Evolutionary conservation across 2,888 invertebrate species (phyloP).

Genomic region (Ichneumoninae sp.): DNA sequence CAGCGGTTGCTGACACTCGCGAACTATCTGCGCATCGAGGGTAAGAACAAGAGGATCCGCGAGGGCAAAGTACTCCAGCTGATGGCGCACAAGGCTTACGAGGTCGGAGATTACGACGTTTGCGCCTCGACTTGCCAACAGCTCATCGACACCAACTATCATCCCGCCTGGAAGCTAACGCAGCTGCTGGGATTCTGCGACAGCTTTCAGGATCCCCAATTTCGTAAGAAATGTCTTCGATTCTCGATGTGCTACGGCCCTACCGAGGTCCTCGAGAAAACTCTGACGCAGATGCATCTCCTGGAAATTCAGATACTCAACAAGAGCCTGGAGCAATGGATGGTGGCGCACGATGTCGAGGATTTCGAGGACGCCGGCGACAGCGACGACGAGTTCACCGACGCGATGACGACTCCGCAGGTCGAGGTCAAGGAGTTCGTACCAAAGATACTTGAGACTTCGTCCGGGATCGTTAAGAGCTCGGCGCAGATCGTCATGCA

Average conservation of each 20-base stretch:
- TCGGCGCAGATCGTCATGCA: conserved; percentile 82
- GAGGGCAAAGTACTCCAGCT: conserved; percentile 86
- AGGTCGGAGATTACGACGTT: conserved; percentile 84
- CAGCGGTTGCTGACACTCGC: conserved; percentile 88
- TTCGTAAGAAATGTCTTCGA: conserved; percentile 78
- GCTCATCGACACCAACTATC: conserved; percentile 85
- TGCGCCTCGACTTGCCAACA: conserved; percentile 85
- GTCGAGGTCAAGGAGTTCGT: conserved; percentile 79
- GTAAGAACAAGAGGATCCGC: conserved; percentile 84
- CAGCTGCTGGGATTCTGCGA: conserved; percentile 85
- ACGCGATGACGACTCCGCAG: conserved; percentile 85
- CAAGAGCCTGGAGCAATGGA: conserved; percentile 78
- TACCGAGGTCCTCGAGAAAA: conserved; percentile 77
- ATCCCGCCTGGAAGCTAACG: conserved; percentile 86
- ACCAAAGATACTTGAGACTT: conserved; percentile 80
- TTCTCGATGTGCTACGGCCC: conserved; percentile 81
- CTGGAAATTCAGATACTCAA: conserved; percentile 81
- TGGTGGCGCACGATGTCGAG: conserved; percentile 70
- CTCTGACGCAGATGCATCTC: conserved; percentile 78
- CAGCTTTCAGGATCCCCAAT: conserved; percentile 83
- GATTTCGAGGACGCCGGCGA: conserved; percentile 84
- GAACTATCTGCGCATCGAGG: conserved; percentile 86
- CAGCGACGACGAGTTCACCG: conserved; percentile 86
- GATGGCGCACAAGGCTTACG: conserved; percentile 85
- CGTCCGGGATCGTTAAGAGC: conserved; percentile 84